phyloP scores from a whole-genome alignment of 2,797 vertebrate genomes.

The Rousettus madagascariensis region DNA sequence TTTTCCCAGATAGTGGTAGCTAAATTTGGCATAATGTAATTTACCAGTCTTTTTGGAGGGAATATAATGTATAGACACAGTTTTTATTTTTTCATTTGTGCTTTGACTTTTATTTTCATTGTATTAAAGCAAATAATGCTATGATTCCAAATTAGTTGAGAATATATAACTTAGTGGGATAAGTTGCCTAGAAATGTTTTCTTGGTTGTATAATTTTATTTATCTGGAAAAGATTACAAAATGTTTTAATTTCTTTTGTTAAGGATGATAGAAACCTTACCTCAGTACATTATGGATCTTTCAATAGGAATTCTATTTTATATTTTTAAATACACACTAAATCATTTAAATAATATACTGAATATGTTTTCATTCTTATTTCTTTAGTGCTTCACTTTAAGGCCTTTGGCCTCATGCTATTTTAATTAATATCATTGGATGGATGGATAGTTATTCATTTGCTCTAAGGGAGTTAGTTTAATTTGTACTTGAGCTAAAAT shows the following conservation, averaged over 20 bases:
- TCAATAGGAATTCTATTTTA: background rate
- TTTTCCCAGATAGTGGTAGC: background rate
- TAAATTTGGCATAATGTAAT: constrained; percentile 22
- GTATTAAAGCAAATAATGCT: constrained; percentile 31
- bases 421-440: background rate
- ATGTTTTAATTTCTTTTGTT: constrained; percentile 12
- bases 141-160: background rate
- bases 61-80: background rate
- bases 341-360: constrained; percentile 2
- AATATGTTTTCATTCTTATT: constrained; percentile 21
- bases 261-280: background rate
- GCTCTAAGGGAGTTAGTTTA: background rate
- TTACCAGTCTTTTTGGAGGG: background rate
- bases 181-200: constrained; percentile 43
- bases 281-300: background rate
- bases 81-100: background rate
- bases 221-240: constrained; percentile 18
- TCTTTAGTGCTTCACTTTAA: constrained; percentile 25
- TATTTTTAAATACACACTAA: constrained; percentile 36
- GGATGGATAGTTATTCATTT: background rate
- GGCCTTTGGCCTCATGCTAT: background rate
- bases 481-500: constrained; percentile 43
- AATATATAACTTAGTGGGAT: background rate
- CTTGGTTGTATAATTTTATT: constrained; percentile 2
- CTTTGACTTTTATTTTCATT: constrained; percentile 10